Evolutionary conservation across 2,797 vertebrate species (phyloP).

Genomic region (Lophotriccus pileatus): DNA sequence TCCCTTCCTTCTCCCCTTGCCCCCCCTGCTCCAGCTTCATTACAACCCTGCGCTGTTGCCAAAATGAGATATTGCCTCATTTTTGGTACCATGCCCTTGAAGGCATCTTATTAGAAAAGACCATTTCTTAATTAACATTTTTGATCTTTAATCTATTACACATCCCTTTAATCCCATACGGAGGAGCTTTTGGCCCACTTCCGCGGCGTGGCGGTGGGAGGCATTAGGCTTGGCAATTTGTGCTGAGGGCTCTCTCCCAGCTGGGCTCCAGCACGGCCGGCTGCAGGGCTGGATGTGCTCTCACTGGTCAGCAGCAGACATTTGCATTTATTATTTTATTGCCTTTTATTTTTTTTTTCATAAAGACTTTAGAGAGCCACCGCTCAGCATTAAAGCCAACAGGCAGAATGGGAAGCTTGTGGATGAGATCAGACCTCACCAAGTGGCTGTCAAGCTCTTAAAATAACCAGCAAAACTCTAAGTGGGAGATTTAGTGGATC

Average conservation of each 20-base stretch:
- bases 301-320: constrained; percentile 38
- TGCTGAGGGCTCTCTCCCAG: constrained; percentile 66
- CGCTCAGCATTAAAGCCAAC: neutral
- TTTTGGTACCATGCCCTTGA: constrained; percentile 73
- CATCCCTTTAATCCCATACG: constrained; percentile 72
- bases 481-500: constrained; percentile 42
- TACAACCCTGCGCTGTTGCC: constrained; percentile 65
- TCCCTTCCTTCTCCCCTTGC: constrained; percentile 51
- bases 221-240: constrained; percentile 61
- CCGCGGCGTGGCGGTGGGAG: constrained; percentile 40
- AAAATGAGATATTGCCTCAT: constrained; percentile 74
- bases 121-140: constrained; percentile 83
- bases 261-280: constrained; percentile 46
- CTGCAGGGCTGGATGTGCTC: constrained; percentile 30
- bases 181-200: constrained; percentile 76
- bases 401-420: neutral
- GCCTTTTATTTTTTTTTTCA: neutral
- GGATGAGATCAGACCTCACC: constrained; percentile 52
- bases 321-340: constrained; percentile 1
- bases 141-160: constrained; percentile 79
- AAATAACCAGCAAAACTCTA: constrained; percentile 8
- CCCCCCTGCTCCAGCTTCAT: constrained; percentile 69
- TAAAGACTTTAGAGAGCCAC: neutral
- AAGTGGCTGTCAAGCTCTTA: neutral
- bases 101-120: constrained; percentile 82